These are phyloP conservation scores for Spicauda simplicius DNA, from an alignment of 2,888 invertebrate genomes.

Conservation along the genomic window DNA sequence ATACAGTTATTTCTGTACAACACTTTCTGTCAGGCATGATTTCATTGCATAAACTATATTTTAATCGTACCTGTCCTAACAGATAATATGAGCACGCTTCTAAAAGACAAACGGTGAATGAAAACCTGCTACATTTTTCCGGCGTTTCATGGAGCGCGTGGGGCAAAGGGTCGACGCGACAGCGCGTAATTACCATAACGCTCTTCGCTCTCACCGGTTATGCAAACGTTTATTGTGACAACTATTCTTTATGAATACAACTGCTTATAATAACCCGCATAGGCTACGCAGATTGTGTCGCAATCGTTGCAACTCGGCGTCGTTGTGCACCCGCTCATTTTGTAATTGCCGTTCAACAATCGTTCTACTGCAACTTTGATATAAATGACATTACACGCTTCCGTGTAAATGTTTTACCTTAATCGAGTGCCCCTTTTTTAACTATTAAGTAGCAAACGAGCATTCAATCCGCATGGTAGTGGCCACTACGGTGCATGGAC, in stretches of 20 bases:
- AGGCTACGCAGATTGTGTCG: conserved; percentile 54
- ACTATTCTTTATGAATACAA: conserved; percentile 58
- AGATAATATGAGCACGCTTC: no score
- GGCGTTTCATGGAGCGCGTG: conserved; percentile 1
- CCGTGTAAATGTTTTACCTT: not conserved
- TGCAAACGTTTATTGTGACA: conserved; percentile 53
- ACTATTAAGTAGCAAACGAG: no score
- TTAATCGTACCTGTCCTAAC: no score
- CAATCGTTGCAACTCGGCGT: conserved; percentile 56
- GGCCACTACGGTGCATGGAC: no score
- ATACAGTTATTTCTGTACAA: no score
- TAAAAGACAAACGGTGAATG: not conserved
- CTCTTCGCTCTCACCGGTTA: conserved; percentile 44
- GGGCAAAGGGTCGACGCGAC: conserved; percentile 18
- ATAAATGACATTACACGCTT: not conserved
- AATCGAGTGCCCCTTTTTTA: no score
- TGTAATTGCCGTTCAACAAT: conserved; percentile 66
- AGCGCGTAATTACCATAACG: conserved; percentile 36
- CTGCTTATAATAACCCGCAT: conserved; percentile 80
- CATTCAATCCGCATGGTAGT: no score
- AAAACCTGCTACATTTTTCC: not conserved
- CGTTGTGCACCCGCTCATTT: conserved; percentile 60
- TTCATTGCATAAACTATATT: no score
- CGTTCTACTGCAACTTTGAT: conserved; percentile 42
- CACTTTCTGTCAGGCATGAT: no score